Base-by-base conservation (phyloP, 2,797 vertebrate species). In the Eutrigla gurnardus region DNA sequence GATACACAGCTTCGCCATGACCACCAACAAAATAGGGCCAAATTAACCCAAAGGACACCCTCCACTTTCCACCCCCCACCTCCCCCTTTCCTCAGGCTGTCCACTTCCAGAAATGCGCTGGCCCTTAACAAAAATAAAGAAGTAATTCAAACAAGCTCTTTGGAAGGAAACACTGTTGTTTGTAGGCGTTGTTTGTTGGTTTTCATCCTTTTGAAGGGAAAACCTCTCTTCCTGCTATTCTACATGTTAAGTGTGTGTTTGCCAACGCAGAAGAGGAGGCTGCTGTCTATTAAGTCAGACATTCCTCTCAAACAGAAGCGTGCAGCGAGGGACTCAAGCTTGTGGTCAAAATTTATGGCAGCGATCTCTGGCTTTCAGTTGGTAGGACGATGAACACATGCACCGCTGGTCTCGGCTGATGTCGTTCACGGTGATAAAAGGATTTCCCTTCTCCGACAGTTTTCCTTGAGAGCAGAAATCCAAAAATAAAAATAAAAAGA, bases 21-120 rank as follows among this genome's bases (percentile, higher is more conserved):
- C 83, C 89, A 77, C 79, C 84, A 65, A 80, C 88, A 84, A 91
- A 91, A 93, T 68, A 74, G 73, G 55, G 68, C 80, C 78, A 88
- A 91, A 87, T 92, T 86, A 92, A 87, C 91, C 94, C 90, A 93
- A 57, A 78, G 90, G 88, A 93, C 86, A 83, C 82, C 77, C 70
- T 70, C 78, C 55, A 68, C 71, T 82, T 72, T 73, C 58, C 68
- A 62, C 42, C 65, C 64, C 79, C 40, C 25, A 1, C 25, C 43
- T 65, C 18, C 18, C 12, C 43, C 53, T 80, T 50, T 82, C 92
- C 81, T 78, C 77, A 42, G 86, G 87, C 86, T 75, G 86, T 86
- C 77, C 86, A 78, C 78, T 83, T 89, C 85, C 81, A 90, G 69
- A 87, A 90, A 90, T 62, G 70, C 82, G 68, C 71, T 63, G 67